Base-by-base conservation (phyloP, 2,888 invertebrate genomes). In the Teleogryllus oceanicus region DNA sequence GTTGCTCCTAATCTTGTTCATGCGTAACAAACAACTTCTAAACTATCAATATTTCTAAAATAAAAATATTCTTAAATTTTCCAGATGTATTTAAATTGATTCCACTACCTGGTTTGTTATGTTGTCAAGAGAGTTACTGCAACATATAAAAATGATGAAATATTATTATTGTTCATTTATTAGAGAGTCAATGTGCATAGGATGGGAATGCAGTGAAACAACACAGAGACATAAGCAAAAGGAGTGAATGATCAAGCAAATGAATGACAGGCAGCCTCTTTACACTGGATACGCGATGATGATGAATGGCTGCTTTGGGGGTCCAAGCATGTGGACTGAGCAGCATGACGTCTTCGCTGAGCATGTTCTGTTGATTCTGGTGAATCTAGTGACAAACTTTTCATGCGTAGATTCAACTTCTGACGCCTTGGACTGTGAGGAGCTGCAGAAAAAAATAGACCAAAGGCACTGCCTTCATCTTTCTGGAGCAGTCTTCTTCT, bases 401-500 rank as follows among this genome's bases (percentile, higher is more conserved):
- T 98, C 98, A 98, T 98, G 87, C 97, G 93, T 88, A 97, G 92
- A 90, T 97, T 97, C 89, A 98, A 91, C 90, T 97, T 96, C 91
- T 97, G 96, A 83, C 96, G 93, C 87, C 97, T 93, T 86, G 97
- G 97, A 88, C 97, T 97, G 89, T 97, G 97, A 85, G 96, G 97
- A 87, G 96, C 96, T 96, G 92, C 88, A 81, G n/a, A 74, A 78
- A 21, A 74, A 79, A 79, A 49, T 24, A 79, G 62, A 62, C 62
- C 13, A 62, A 18, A 62, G 62, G 16, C 62, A 18, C 62, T 62
- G 16, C 16, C 62, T n/a, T 18, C 62, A 62, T n/a, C 13, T 62
- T 62, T 62, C 62, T 13, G 62, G 62, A 62, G 62, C 11, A 62
- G 62, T n/a, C n/a, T 62, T n/a, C n/a, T 62, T n/a, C 62, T 62